A percentile compares a stretch with the other conserved stretches of the same genome.
Evolutionary conservation across 2,888 invertebrate genomes (phyloP).

Genomic region (Onthophagus sagittarius): DNA sequence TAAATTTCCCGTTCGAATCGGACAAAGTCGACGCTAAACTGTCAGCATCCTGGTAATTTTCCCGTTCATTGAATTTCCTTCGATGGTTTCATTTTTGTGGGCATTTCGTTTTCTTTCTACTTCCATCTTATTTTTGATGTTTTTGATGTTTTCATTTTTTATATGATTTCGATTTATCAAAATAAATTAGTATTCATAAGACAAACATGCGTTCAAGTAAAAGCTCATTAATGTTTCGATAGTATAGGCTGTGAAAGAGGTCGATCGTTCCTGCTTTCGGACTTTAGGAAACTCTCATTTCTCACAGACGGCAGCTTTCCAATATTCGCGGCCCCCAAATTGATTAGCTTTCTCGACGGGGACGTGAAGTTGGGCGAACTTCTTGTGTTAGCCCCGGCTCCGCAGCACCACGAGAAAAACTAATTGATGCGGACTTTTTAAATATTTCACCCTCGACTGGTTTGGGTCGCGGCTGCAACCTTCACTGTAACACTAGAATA

Average conservation of each 20-base stretch:
- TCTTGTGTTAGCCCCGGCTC: background rate
- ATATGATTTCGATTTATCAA: background rate
- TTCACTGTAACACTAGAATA: constrained; percentile 6
- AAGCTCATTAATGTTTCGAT: constrained; percentile 17
- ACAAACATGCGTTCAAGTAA: background rate
- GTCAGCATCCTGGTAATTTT: background rate
- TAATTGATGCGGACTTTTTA: constrained; percentile 23
- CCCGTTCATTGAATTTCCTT: background rate
- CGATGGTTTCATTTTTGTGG: background rate
- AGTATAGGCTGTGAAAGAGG: background rate
- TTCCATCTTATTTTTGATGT: background rate
- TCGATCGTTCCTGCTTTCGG: constrained; percentile 16
- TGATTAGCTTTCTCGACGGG: constrained; percentile 18
- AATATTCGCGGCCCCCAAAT: constrained; percentile 17
- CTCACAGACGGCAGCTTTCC: constrained; percentile 19
- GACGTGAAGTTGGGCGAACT: background rate
- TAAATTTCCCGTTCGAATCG: background rate
- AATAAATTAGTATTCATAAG: background rate
- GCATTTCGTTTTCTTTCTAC: background rate
- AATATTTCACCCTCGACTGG: constrained; percentile 18
- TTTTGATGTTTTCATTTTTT: background rate
- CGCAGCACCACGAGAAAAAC: constrained; percentile 1
- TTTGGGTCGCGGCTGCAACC: background rate
- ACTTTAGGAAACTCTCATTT: constrained; percentile 20
- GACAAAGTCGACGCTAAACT: background rate